Conservation (phyloP, 2,113 vertebrate species). For the Rhegmatorhina hoffmannsi region DNA sequence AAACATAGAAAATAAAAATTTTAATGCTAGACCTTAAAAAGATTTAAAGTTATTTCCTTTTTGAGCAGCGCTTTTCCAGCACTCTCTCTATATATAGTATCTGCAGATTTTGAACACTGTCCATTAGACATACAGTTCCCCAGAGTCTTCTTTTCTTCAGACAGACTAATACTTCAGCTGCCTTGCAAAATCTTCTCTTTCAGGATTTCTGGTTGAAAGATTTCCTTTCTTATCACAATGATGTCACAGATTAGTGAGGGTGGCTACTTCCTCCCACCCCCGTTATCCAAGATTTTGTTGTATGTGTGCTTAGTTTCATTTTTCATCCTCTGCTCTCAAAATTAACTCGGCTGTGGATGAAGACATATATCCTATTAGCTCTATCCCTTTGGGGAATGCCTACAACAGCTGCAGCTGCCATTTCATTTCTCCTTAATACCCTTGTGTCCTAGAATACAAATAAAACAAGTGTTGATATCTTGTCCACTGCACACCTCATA, state of each 20-base stretch:
- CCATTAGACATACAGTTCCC: background rate
- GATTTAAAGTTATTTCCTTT: conserved; percentile 7
- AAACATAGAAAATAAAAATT: conserved; percentile 2
- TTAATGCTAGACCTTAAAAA: background rate
- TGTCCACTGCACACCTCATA: background rate
- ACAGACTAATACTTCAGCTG: background rate
- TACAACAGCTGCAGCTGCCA: conserved; percentile 68
- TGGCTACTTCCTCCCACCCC: background rate
- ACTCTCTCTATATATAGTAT: background rate
- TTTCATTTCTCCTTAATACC: conserved; percentile 72
- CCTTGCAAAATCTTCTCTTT: background rate
- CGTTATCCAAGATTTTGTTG: background rate
- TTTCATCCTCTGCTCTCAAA: conserved; percentile 48
- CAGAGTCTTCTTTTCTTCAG: background rate
- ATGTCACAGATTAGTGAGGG: conserved; percentile 29
- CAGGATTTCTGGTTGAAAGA: conserved; percentile 6
- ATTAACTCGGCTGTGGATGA: conserved; percentile 62
- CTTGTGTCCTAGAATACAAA: conserved; percentile 70
- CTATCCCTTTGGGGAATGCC: conserved; percentile 54
- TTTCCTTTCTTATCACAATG: conserved; percentile 30
- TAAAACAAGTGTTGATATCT: conserved; percentile 58
- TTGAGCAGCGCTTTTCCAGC: background rate
- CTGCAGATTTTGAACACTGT: background rate
- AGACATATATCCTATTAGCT: conserved; percentile 62
- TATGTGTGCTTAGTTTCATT: conserved; percentile 32